Percentiles rank a stretch among this genome's conserved stretches.
Conservation (phyloP, 2,113 vertebrate species). For the Ophiodon elongatus region DNA sequence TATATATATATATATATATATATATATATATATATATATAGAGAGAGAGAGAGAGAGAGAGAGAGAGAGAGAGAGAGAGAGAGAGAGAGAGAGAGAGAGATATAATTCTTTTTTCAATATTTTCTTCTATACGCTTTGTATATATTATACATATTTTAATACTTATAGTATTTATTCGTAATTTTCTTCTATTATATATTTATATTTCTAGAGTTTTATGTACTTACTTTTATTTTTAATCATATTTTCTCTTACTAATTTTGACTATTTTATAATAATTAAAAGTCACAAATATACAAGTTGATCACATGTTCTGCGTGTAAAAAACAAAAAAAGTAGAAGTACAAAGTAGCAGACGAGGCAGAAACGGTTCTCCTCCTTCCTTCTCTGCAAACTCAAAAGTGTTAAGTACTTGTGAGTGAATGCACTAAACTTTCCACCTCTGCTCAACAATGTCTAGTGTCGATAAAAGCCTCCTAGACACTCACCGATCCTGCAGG, state of each 20-base stretch:
- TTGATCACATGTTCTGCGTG: neutral
- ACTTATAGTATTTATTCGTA: neutral
- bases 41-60: too few relatives aligned
- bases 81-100: too few relatives aligned
- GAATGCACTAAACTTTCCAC: neutral
- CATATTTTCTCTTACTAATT: neutral
- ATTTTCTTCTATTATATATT: neutral
- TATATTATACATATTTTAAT: too few relatives aligned
- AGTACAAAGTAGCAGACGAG: neutral
- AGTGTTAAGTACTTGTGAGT: neutral
- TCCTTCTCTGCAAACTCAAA: neutral
- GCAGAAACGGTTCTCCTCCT: neutral
- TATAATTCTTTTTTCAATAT: too few relatives aligned
- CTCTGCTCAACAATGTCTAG: too few relatives aligned
- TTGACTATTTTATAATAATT: too few relatives aligned
- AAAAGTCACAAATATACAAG: neutral
- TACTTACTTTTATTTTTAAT: neutral
- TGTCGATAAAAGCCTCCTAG: neutral
- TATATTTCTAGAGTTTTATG: neutral
- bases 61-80: too few relatives aligned
- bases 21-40: too few relatives aligned
- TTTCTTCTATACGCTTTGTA: too few relatives aligned
- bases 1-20: too few relatives aligned
- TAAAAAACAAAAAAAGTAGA: neutral
- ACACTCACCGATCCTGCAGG: slow-evolving; percentile 89